Conservation (phyloP, 2,797 vertebrate species). For the Leptatherina wallacei region DNA sequence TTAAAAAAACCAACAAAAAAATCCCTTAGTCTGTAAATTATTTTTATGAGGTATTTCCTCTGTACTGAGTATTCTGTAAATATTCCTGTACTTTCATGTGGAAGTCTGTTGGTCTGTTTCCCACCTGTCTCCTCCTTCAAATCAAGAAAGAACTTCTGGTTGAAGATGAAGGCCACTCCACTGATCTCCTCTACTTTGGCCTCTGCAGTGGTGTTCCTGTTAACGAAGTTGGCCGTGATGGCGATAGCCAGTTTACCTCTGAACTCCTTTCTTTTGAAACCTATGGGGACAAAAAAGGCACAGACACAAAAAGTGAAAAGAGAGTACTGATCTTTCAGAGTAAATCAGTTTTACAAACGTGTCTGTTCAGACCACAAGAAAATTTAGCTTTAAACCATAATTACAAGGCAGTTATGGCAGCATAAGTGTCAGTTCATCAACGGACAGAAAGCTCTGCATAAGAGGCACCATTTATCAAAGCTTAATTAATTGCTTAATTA, state of each 20-base stretch:
- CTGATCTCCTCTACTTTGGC: conserved; percentile 98
- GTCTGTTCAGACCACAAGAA: conserved; percentile 46
- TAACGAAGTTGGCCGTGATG: conserved; percentile 98
- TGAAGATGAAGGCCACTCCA: conserved; percentile 98
- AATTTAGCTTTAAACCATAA: conserved; percentile 58
- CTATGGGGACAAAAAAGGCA: conserved; percentile 68
- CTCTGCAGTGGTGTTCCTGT: conserved; percentile 96
- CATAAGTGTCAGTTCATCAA: conserved; percentile 51
- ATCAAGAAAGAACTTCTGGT: conserved; percentile 98
- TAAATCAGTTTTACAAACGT: conserved; percentile 11
- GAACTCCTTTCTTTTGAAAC: conserved; percentile 96
- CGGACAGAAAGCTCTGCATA: conserved; percentile 22
- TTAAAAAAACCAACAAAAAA: not conserved
- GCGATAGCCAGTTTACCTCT: conserved; percentile 97
- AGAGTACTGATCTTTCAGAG: conserved; percentile 33
- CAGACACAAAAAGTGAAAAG: conserved; percentile 4
- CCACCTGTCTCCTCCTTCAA: conserved; percentile 96
- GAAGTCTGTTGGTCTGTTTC: conserved; percentile 9
- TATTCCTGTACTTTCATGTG: not conserved
- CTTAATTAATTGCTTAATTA: conserved; percentile 25
- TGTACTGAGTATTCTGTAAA: not conserved
- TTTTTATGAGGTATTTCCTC: not conserved
- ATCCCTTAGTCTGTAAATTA: not conserved
- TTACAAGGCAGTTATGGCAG: conserved; percentile 64
- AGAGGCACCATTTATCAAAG: conserved; percentile 14